phyloP scores from a whole-genome alignment of 2,888 invertebrate species.

The Neria commutata region DNA sequence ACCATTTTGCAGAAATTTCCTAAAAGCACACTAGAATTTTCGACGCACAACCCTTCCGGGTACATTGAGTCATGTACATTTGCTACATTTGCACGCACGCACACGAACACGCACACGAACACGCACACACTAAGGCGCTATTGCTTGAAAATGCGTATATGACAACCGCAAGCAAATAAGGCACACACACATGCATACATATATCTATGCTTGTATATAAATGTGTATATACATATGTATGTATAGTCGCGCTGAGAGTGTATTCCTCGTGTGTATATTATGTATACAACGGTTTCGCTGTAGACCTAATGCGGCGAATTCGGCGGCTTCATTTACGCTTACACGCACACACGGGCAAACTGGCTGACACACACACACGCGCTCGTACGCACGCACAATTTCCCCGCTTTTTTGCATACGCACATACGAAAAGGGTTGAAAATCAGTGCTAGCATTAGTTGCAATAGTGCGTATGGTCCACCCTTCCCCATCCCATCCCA shows the following conservation, averaged over 20 bases:
- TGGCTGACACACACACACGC: no score
- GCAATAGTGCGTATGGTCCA: slow-evolving; percentile 44
- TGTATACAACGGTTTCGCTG: neutral
- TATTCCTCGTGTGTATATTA: neutral
- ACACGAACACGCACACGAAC: slow-evolving; percentile 25
- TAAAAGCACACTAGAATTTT: slow-evolving; percentile 35
- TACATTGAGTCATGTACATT: slow-evolving; percentile 27
- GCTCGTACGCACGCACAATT: slow-evolving; percentile 19
- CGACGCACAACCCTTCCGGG: slow-evolving; percentile 38
- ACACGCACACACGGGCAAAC: no score
- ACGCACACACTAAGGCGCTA: neutral
- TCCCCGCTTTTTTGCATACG: neutral
- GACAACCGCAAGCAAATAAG: neutral
- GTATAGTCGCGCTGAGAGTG: no score
- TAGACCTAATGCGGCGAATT: no score
- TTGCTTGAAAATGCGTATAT: neutral
- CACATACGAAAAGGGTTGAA: slow-evolving; percentile 14
- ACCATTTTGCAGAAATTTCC: slow-evolving; percentile 54
- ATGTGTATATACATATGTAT: no score
- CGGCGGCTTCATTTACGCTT: neutral
- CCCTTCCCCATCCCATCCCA: slow-evolving; percentile 30
- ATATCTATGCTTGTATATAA: no score
- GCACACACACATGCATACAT: neutral
- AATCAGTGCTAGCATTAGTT: slow-evolving; percentile 13
- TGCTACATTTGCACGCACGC: slow-evolving; percentile 29